Base-by-base conservation (phyloP, 2,113 vertebrate genomes). In the Delphinapterus leucas region DNA sequence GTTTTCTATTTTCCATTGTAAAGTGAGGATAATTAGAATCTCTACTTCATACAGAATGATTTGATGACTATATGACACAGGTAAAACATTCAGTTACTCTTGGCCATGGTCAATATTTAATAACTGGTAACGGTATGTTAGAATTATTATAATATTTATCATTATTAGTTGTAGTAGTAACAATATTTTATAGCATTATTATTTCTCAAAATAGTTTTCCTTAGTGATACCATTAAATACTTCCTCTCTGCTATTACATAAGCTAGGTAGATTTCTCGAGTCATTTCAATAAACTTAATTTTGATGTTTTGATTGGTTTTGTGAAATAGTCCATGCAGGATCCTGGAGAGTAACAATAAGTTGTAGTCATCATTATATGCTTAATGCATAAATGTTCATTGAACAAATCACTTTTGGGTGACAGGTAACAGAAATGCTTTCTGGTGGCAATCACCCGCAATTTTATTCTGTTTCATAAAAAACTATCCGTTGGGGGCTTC, bases 181-280 rank as follows among this genome's bases (percentile, higher is more conserved):
- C 31, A 65, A 26, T 60, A 85, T 49, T 63, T 71, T 73, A 77
- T 12, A 91, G 67, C 47, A 58, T 28, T 71, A 83, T 11, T 81
- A 74, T 91, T 92, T 90, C 68, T 88, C 38, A 85, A 91, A 87
- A 44, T 71, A 86, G 6, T 95, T 94, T 87, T 60, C n/a, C 13
- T 79, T 41, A 20, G 33, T 79, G 12, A 36, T 58, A 84, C 3
- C 9, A 65, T 67, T 90, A 95, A 88, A 67, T 38, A 47, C 2
- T 58, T 93, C 31, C 10, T 70, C 23, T 93, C 67, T 81, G 25
- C 20, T 88, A 58, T 89, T 70, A 65, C 5, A 80, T 26, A 63
- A 85, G 74, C 33, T 23, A 83, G 33, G 8, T 84, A 23, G 41
- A 65, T 68, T 87, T 83, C 58, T 92, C 83, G 70, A 84, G 3